These are phyloP conservation scores for Aphelinus atriplicis DNA, from an alignment of 1,140 invertebrate species.

Conservation along the genomic window DNA sequence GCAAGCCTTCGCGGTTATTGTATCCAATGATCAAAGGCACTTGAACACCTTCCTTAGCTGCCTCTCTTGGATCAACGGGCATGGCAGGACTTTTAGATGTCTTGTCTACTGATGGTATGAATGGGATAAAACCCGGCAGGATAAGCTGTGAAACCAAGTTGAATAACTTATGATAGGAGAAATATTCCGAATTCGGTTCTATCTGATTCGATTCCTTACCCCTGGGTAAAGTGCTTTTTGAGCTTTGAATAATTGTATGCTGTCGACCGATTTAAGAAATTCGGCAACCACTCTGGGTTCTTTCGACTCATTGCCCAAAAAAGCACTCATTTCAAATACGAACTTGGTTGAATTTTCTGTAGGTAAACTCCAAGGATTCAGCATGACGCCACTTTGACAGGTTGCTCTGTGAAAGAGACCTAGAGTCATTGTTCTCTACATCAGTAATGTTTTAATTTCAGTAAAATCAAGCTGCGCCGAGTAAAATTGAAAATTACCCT, in stretches of 20 bases:
- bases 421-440: not conserved
- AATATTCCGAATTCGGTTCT: no score
- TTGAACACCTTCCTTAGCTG: not conserved
- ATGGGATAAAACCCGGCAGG: no score
- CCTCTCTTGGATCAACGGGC: not conserved
- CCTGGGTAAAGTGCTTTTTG: no score
- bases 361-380: not conserved
- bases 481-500: not conserved
- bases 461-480: not conserved
- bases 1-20: slow-evolving; percentile 16
- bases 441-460: not conserved
- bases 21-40: slow-evolving; percentile 8
- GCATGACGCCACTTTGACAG: not conserved
- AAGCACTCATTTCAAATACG: no score
- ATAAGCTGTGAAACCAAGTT: no score
- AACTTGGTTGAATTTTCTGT: no score
- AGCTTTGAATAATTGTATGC: no score
- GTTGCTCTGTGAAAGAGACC: not conserved
- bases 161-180: no score
- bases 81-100: not conserved
- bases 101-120: not conserved
- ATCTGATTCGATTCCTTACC: no score
- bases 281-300: no score
- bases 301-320: no score
- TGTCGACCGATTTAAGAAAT: no score